These are phyloP conservation scores for Bombyx mandarina DNA, from an alignment of 1,140 invertebrate species.

Conservation along the genomic window DNA sequence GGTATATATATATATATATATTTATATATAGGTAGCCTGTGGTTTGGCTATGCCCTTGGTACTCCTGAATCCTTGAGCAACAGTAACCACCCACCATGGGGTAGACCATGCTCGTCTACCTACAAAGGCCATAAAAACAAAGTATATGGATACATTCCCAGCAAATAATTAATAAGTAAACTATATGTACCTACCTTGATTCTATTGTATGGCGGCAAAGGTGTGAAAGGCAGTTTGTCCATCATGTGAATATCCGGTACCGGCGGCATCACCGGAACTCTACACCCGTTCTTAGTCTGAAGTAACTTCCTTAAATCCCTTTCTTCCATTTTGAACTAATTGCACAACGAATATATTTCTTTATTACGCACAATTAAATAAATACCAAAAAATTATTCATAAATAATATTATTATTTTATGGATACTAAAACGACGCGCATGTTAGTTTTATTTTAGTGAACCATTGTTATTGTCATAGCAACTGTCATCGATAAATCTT, in stretches of 20 bases:
- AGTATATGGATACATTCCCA: too few relatives aligned
- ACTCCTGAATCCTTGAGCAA: too few relatives aligned
- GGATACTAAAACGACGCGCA: too few relatives aligned
- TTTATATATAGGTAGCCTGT: too few relatives aligned
- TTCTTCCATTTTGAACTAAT: constrained; percentile 39
- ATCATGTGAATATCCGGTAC: constrained; percentile 58
- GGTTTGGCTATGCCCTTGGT: too few relatives aligned
- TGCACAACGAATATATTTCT: too few relatives aligned
- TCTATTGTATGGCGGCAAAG: constrained; percentile 57
- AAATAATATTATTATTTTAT: neutral
- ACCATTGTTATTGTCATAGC: constrained; percentile 8
- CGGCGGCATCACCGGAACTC: constrained; percentile 50
- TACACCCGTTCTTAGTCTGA: constrained; percentile 58
- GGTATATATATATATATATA: too few relatives aligned
- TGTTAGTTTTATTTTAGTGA: constrained; percentile 7
- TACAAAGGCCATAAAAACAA: too few relatives aligned
- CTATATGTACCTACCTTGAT: constrained; percentile 41
- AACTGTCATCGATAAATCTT: constrained; percentile 7
- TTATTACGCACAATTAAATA: neutral
- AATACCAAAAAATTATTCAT: neutral
- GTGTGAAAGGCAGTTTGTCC: constrained; percentile 54
- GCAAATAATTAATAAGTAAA: neutral
- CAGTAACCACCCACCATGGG: too few relatives aligned
- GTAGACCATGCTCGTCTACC: too few relatives aligned
- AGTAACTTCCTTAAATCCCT: constrained; percentile 51